phyloP scores from a whole-genome alignment of 2,888 invertebrate species.

The Gortyna flavago region DNA sequence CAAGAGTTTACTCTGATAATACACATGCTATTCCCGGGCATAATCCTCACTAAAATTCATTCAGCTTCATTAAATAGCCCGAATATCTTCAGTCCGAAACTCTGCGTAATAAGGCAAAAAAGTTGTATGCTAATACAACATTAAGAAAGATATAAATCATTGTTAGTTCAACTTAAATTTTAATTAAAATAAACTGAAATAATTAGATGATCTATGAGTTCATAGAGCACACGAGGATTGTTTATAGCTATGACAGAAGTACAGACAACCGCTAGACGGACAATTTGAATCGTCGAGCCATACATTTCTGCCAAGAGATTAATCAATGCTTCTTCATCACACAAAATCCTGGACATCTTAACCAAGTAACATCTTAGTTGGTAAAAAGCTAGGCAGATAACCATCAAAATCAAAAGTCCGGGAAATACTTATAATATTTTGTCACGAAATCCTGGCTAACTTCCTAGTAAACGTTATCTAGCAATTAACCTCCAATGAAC shows the following conservation, averaged over 20 bases:
- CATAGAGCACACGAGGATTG: slow-evolving; percentile 7
- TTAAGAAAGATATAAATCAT: slow-evolving; percentile 13
- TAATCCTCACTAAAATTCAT: too few relatives aligned
- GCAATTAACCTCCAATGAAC: slow-evolving; percentile 33
- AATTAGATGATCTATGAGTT: slow-evolving; percentile 39
- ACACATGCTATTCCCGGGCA: neutral
- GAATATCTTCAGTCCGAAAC: neutral
- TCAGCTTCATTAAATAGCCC: neutral
- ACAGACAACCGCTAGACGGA: slow-evolving; percentile 18
- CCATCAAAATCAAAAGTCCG: slow-evolving; percentile 8
- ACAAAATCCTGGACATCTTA: neutral
- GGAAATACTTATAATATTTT: neutral
- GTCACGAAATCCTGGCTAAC: slow-evolving; percentile 31
- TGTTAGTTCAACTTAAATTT: slow-evolving; percentile 28
- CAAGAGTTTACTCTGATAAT: neutral
- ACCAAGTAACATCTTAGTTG: neutral
- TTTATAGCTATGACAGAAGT: slow-evolving; percentile 19
- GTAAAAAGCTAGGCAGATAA: neutral
- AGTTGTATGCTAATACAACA: neutral
- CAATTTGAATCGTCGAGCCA: slow-evolving; percentile 23
- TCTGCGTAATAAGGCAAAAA: neutral
- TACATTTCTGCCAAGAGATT: slow-evolving; percentile 14
- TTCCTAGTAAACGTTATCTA: slow-evolving; percentile 37
- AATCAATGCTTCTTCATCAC: slow-evolving; percentile 15
- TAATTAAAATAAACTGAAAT: slow-evolving; percentile 41